Percentiles rank a stretch among this genome's conserved stretches.
These are phyloP conservation scores for Marasmarcha lunaedactyla DNA, from an alignment of 2,888 invertebrate genomes.

Conservation along the genomic window DNA sequence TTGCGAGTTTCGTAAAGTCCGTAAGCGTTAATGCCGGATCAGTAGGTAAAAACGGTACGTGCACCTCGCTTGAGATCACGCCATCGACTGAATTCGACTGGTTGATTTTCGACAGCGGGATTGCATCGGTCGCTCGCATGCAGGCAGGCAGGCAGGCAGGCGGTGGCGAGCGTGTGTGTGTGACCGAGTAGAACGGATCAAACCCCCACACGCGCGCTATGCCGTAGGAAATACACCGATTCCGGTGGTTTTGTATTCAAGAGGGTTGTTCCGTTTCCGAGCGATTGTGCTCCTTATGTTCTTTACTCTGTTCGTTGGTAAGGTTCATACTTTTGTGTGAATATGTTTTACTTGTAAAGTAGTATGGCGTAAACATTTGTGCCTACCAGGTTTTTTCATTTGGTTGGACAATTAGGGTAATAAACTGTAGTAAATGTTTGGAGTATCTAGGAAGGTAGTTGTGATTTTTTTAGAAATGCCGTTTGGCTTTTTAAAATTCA, in stretches of 20 bases:
- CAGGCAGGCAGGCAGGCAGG: too few relatives aligned
- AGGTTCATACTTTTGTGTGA: too few relatives aligned
- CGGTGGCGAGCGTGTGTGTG: not conserved
- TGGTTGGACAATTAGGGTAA: too few relatives aligned
- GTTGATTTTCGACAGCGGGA: not conserved
- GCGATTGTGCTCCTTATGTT: conserved; percentile 5
- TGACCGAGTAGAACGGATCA: not conserved
- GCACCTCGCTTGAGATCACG: not conserved
- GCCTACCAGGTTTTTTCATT: too few relatives aligned
- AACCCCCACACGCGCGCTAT: not conserved
- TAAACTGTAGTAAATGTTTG: too few relatives aligned
- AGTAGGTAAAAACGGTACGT: not conserved
- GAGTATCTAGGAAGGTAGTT: too few relatives aligned
- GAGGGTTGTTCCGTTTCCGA: conserved; percentile 30
- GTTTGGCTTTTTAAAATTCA: too few relatives aligned
- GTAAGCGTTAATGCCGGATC: not conserved
- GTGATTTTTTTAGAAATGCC: too few relatives aligned
- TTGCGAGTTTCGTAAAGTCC: not conserved
- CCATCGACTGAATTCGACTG: not conserved
- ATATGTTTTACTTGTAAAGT: too few relatives aligned
- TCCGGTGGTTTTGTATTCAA: conserved; percentile 10
- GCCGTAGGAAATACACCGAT: not conserved
- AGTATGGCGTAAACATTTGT: too few relatives aligned
- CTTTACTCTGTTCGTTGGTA: too few relatives aligned
- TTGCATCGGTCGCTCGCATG: too few relatives aligned